A percentile compares a stretch with the other conserved stretches of the same genome.
Evolutionary conservation across 2,113 vertebrate genomes (phyloP).

Genomic region (Psilopogon haemacephalus): DNA sequence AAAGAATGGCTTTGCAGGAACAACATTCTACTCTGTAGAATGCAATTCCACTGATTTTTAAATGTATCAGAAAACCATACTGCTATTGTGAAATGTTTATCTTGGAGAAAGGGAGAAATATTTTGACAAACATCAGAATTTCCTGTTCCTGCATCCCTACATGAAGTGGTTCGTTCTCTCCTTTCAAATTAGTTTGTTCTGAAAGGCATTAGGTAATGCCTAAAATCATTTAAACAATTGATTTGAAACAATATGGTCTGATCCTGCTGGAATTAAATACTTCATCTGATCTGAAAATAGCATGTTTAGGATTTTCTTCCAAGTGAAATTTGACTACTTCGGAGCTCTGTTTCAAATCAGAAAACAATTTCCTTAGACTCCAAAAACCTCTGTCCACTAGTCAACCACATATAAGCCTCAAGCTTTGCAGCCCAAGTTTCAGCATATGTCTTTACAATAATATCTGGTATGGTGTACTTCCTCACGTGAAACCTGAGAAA

Average conservation of each 20-base stretch:
- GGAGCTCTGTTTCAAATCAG: constrained; percentile 41
- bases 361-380: constrained; percentile 22
- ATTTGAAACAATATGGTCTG: constrained; percentile 20
- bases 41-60: not conserved
- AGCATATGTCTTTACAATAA: not conserved
- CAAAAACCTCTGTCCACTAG: not conserved
- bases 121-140: constrained; percentile 33
- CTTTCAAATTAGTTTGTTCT: not conserved
- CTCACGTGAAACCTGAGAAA: not conserved
- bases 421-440: not conserved
- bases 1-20: not conserved
- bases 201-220: not conserved
- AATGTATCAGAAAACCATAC: not conserved
- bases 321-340: not conserved
- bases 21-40: not conserved
- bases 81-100: not conserved
- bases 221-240: constrained; percentile 13
- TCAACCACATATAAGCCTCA: not conserved
- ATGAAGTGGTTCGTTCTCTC: not conserved
- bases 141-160: not conserved
- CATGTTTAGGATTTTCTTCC: not conserved
- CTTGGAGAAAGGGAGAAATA: not conserved
- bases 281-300: constrained; percentile 13
- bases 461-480: not conserved
- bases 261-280: not conserved